Conservation (phyloP, 2,797 vertebrate species). For the Paratrypauchen microcephalus region DNA sequence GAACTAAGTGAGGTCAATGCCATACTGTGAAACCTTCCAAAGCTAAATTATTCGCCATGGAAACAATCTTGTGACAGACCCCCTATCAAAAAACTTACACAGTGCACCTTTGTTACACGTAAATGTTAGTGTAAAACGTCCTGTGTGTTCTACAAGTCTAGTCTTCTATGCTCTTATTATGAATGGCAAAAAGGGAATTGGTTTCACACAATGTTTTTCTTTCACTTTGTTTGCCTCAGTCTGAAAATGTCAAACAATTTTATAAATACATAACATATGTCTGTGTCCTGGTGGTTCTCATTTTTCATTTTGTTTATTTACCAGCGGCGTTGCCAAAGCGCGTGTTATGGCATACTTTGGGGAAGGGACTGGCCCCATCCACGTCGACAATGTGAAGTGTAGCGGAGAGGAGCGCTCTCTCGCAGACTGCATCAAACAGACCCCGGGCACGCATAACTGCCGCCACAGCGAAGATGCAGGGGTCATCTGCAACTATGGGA, state of each 20-base stretch:
- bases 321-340: constrained; percentile 87
- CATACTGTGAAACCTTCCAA: too few relatives aligned
- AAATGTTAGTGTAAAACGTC: too few relatives aligned
- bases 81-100: too few relatives aligned
- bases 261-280: neutral
- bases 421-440: constrained; percentile 90
- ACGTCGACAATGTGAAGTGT: constrained; percentile 91
- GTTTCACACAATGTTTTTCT: neutral
- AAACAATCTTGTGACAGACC: too few relatives aligned
- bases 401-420: constrained; percentile 85
- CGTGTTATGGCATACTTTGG: constrained; percentile 97
- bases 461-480: constrained; percentile 96
- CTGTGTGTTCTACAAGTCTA: too few relatives aligned
- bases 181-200: neutral
- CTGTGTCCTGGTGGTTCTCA: neutral
- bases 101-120: too few relatives aligned
- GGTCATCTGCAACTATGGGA: constrained; percentile 90
- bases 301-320: constrained; percentile 16
- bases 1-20: too few relatives aligned
- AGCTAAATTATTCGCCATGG: too few relatives aligned
- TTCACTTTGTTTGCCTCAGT: constrained; percentile 40
- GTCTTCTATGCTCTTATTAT: too few relatives aligned
- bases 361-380: constrained; percentile 92
- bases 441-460: constrained; percentile 90
- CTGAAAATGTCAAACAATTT: constrained; percentile 46